Percentiles rank a stretch among this genome's conserved stretches.
Evolutionary conservation across 2,888 invertebrate genomes (phyloP).

Genomic region (Alentia gelatinosa): DNA sequence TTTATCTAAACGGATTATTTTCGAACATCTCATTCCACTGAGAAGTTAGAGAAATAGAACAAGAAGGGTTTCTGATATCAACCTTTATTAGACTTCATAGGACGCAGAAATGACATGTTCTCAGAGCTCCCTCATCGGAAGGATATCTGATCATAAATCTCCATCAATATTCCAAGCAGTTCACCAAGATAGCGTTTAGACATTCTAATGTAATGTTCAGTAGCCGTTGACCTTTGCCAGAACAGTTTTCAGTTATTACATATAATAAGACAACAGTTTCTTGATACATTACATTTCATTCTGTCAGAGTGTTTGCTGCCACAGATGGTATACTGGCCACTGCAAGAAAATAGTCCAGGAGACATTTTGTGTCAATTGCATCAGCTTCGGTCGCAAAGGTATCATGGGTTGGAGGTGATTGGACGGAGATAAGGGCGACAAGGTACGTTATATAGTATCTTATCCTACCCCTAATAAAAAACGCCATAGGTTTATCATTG

Average conservation of each 20-base stretch:
- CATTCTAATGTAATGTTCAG: too few species aligned
- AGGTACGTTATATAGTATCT: too few species aligned
- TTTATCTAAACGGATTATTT: too few species aligned
- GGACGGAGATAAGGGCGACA: not conserved
- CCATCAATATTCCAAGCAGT: not conserved
- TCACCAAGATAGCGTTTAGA: not conserved
- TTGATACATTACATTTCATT: too few species aligned
- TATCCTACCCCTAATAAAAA: too few species aligned
- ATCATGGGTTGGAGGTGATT: not conserved
- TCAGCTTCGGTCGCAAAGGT: not conserved
- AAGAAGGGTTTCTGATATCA: too few species aligned
- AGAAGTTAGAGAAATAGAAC: too few species aligned
- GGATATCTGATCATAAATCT: not conserved
- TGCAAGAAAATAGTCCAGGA: not conserved
- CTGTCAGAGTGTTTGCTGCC: too few species aligned
- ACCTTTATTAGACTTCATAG: constrained; percentile 1
- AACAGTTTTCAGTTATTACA: not conserved
- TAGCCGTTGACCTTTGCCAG: not conserved
- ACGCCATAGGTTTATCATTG: too few species aligned
- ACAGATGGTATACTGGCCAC: not conserved
- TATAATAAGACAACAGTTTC: too few species aligned
- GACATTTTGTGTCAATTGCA: not conserved
- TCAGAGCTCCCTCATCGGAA: not conserved
- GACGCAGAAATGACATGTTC: not conserved
- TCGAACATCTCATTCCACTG: too few species aligned